Base-by-base conservation (phyloP, 1,140 invertebrate species). In the Scaptomyza graminum region DNA sequence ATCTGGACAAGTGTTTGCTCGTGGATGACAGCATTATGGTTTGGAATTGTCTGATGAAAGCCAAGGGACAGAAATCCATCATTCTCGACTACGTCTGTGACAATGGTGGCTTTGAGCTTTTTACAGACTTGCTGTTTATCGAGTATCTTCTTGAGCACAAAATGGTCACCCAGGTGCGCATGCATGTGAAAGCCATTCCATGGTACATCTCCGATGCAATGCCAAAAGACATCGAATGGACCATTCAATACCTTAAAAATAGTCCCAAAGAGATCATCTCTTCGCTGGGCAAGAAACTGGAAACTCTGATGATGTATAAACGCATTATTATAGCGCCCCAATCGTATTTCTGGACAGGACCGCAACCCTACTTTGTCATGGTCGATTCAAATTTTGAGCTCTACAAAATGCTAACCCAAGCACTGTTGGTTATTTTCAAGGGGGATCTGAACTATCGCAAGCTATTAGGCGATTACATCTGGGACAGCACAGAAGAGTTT, bases 401-500 rank as follows among this genome's bases (percentile, higher is more conserved):
- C 0, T 98, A 98, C 89, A 81, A 92, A 18, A 93, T 95, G 68
- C 92, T 99, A 1, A 92, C 93, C 15, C 77, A 94, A 89, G 93
- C 96, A 0, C 92, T 93, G 56, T 90, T 98, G 7, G 81, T 97
- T 1, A 94, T 99, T 76, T 98, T 99, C 91, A 99, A 99, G 94
- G 99, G 99, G 0, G 97, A 99, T 91, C 93, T 99, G 4, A 99
- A 99, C 92, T 99, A 99, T 91, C 93, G 98, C 51, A 99, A 99
- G 93, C 93, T 99, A 34, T 92, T 98, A 18, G 96, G 96, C 0
- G 99, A 99, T 91, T 94, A 95, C 37, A 96, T 96, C 70, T 99
- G 98, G 96, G 93, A 95, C 18, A 93, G 94, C 2, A 94, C 93
- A 0, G 95, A 95, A 2, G 90, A 94, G 9, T 97, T 99, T 81